A percentile compares a stretch with the other conserved stretches of the same genome.
phyloP scores from a whole-genome alignment of 2,113 vertebrate genomes.

The Pangasianodon gigas region DNA sequence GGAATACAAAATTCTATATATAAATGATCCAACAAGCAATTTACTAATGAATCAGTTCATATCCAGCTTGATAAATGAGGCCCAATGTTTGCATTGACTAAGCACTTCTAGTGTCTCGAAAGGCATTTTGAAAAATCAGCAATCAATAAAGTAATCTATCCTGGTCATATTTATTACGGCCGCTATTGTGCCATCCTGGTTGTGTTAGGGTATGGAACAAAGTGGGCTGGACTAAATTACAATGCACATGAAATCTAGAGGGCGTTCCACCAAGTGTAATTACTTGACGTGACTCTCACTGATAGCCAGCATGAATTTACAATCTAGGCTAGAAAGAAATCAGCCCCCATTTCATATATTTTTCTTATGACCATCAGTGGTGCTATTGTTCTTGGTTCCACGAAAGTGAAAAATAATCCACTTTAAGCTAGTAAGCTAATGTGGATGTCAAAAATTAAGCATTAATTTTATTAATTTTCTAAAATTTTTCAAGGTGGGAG shows the following conservation, averaged over 20 bases:
- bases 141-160: background rate
- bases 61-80: background rate
- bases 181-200: background rate
- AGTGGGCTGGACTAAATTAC: background rate
- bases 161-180: background rate
- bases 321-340: background rate
- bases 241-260: background rate
- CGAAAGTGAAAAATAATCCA: background rate
- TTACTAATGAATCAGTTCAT: background rate
- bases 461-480: background rate
- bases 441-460: background rate
- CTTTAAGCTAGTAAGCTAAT: background rate
- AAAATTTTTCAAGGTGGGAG: too few relatives aligned
- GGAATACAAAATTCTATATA: background rate
- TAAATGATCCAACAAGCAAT: background rate
- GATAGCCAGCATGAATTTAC: background rate
- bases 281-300: background rate
- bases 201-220: background rate
- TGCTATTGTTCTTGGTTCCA: background rate
- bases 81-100: background rate
- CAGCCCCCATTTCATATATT: background rate
- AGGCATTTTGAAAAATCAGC: background rate
- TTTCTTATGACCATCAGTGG: background rate
- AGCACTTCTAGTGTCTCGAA: background rate
- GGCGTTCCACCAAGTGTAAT: background rate